Evolutionary conservation across 2,113 vertebrate species (phyloP), one percentile per base, ranked within the genome.

Genomic region (Myotis yumanensis): DNA sequence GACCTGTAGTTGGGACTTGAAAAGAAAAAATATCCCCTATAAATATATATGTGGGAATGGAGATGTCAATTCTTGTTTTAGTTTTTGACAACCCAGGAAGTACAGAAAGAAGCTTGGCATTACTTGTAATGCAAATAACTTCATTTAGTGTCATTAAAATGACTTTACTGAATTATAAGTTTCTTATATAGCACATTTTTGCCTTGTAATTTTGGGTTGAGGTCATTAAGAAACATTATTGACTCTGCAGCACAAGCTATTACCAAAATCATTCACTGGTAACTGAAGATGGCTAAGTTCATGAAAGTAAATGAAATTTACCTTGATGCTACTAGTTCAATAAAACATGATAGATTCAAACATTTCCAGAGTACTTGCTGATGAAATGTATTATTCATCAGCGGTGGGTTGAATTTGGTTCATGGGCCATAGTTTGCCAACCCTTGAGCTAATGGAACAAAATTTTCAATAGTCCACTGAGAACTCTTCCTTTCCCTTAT

Each of bases 191-290:
- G 18, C 9, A 48, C 17, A 40, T n/a, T 90, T 91, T 85, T 84
- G 16, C 80, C 25, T 93, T 92, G 11, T n/a, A 83, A 48, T 85
- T 94, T 92, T 64, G n/a, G 17, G 37, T 48, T 84, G 59, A 75
- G 28, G 79, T 94, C 32, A 48, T 52, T 93, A 80, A 92, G 51
- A 64, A 86, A 66, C 25, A 23, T 83, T 73, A 43, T 62, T 20
- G 68, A 64, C 5, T 88, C n/a, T 93, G 16, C 18, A 87, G 32
- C 54, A 14, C 81, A 48, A 79, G 43, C 35, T 82, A 68, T 66
- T 71, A 82, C 79, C 32, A n/a, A 40, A 89, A 11, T 3, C 32
- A 35, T 86, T 84, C 14, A 48, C 2, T 77, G 37, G 22, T 87
- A 64, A 35, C 8, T 89, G 73, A 84, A 40, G 37, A 0, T 64